A percentile compares a stretch with the other conserved stretches of the same genome.
Conservation (phyloP, 2,113 vertebrate species). For the Sylvia atricapilla region DNA sequence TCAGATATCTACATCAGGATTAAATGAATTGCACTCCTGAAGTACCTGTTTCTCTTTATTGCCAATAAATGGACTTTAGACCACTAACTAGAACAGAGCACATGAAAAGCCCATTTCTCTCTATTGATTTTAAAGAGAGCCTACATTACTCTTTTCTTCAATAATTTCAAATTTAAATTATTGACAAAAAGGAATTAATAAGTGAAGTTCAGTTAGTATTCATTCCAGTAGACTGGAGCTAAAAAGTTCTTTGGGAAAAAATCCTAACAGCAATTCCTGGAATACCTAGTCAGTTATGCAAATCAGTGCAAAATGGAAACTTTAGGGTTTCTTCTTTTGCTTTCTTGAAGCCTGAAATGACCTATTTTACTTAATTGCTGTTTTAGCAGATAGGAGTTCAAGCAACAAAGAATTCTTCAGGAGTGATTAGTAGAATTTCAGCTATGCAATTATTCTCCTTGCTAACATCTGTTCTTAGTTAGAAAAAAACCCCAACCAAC, state of each 20-base stretch:
- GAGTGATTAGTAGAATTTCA: not conserved
- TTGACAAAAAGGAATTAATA: not conserved
- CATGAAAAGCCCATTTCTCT: not conserved
- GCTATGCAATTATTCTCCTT: not conserved
- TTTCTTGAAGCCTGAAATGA: not conserved
- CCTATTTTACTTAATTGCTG: not conserved
- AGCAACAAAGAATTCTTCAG: not conserved
- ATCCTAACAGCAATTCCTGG: not conserved
- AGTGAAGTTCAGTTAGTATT: not conserved
- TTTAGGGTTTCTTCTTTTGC: not conserved
- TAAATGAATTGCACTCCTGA: not conserved
- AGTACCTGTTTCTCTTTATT: not conserved
- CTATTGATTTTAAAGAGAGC: not conserved
- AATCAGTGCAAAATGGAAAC: not conserved
- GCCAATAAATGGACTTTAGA: not conserved
- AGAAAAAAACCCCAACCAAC: accelerated
- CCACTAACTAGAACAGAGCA: not conserved
- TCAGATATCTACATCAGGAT: not conserved
- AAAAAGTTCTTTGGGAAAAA: not conserved
- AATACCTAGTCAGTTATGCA: not conserved
- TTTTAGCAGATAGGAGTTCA: not conserved
- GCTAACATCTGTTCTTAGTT: not conserved
- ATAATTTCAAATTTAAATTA: not conserved
- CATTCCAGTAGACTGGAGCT: not conserved
- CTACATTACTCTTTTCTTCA: not conserved